Conservation (phyloP, 2,888 invertebrate genomes). For the Megaustenia siamemsis region DNA sequence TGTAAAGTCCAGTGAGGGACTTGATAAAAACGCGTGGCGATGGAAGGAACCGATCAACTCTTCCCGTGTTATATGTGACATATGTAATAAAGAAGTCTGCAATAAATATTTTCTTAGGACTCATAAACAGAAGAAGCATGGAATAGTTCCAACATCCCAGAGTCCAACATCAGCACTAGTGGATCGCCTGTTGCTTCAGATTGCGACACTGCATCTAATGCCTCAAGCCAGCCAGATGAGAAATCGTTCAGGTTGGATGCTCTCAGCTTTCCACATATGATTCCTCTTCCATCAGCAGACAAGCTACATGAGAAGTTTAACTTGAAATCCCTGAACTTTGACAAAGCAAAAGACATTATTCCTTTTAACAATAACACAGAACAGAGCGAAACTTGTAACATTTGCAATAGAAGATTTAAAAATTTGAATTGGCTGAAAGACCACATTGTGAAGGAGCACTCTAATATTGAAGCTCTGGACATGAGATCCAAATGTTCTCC, state of each 20-base stretch:
- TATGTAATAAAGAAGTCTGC: conserved; percentile 80
- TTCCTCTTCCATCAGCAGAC: conserved; percentile 51
- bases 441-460: conserved; percentile 73
- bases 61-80: conserved; percentile 77
- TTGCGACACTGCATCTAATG: conserved; percentile 71
- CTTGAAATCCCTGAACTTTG: conserved; percentile 20
- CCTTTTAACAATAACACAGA: conserved; percentile 59
- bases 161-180: conserved; percentile 65
- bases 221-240: conserved; percentile 69
- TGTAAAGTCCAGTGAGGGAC: conserved; percentile 58
- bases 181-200: conserved; percentile 71
- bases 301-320: conserved; percentile 40
- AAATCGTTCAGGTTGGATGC: conserved; percentile 48
- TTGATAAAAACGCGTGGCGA: conserved; percentile 67
- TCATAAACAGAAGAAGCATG: conserved; percentile 80
- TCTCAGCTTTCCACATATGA: conserved; percentile 51
- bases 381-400: conserved; percentile 68
- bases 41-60: conserved; percentile 78
- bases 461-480: conserved; percentile 63
- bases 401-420: conserved; percentile 71
- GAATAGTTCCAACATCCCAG: conserved; percentile 73
- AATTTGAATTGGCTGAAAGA: conserved; percentile 71
- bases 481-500: conserved; percentile 50
- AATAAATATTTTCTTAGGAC: conserved; percentile 80
- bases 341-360: conserved; percentile 50